Base-by-base conservation (phyloP, 2,113 vertebrate genomes). In the Limanda limanda region DNA sequence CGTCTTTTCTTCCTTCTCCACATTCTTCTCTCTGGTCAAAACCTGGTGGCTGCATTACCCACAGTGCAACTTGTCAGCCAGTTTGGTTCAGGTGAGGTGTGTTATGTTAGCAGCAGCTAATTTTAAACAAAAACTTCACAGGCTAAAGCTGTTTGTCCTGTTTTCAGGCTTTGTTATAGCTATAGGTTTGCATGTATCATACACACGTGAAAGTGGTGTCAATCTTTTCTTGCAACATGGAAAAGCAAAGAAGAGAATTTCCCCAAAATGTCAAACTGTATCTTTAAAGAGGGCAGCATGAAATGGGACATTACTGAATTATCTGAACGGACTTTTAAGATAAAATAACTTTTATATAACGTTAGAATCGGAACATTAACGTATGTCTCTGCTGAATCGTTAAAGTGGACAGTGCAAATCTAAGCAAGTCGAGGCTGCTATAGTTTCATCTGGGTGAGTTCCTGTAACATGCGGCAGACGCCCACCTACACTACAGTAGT, bases 331-430 rank as follows among this genome's bases (percentile, higher is more conserved):
- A 81, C 66, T n/a, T 58, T 71, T 20, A n/a, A 0, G 15, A 78
- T 67, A 65, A 80, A 74, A 86, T 78, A 80, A 51, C 48, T 74
- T 73, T 81, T 75, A 18, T 61, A 73, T 57, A 42, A 21, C 9
- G 76, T 77, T 60, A 37, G 21, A 42, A 42, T 48, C 47, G 3
- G 20, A 3, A 78, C 57, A 57, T 68, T 74, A 82, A 82, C 2
- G 21, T 52, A 25, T 62, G 62, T 83, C 72, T 85, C 60, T 71
- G 70, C 37, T 69, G 79, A 85, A 74, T 76, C 67, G 76, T 85
- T 92, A 93, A 94, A 94, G 92, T 94, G 92, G 85, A 88, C 21
- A 91, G 94, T 94, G 94, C 93, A 92, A 88, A 75, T 88, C 83
- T 71, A 84, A 73, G 71, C 88, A 74, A 74, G 58, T 42, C 47